phyloP scores from a whole-genome alignment of 2,797 vertebrate genomes.

The Takifugu ocellatus region DNA sequence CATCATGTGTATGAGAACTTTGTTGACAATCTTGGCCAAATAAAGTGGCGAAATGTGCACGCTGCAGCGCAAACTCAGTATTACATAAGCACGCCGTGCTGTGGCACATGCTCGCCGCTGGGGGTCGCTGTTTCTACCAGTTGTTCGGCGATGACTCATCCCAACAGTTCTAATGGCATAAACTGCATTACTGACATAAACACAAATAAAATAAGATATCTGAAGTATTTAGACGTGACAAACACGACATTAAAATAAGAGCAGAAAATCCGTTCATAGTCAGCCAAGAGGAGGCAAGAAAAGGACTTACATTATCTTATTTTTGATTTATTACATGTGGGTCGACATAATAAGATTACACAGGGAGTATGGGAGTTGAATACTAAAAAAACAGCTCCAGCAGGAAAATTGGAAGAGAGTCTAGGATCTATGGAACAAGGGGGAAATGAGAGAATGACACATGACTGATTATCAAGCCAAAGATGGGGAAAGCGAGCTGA shows the following conservation, averaged over 20 bases:
- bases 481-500: conserved; percentile 21
- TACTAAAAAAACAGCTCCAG: not conserved
- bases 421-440: conserved; percentile 25
- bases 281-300: not conserved
- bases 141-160: conserved; percentile 51
- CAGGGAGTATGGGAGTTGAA: conserved; percentile 4
- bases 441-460: conserved; percentile 21
- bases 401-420: conserved; percentile 11
- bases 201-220: too few species aligned
- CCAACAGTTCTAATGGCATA: conserved; percentile 4
- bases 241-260: not conserved
- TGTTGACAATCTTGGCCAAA: conserved; percentile 14
- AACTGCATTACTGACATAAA: too few species aligned
- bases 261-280: not conserved
- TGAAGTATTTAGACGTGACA: too few species aligned
- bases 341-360: conserved; percentile 16
- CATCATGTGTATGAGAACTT: conserved; percentile 13
- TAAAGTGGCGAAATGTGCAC: conserved; percentile 40
- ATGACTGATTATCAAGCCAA: conserved; percentile 42
- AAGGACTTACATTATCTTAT: too few species aligned
- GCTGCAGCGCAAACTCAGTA: conserved; percentile 44
- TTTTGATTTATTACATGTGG: not conserved
- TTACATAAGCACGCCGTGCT: conserved; percentile 61
- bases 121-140: conserved; percentile 56
- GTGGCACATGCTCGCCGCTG: conserved; percentile 41